Percentiles rank a stretch among this genome's conserved stretches.
Evolutionary conservation across 2,797 vertebrate species (phyloP).

Genomic region (Eptatretus atami): DNA sequence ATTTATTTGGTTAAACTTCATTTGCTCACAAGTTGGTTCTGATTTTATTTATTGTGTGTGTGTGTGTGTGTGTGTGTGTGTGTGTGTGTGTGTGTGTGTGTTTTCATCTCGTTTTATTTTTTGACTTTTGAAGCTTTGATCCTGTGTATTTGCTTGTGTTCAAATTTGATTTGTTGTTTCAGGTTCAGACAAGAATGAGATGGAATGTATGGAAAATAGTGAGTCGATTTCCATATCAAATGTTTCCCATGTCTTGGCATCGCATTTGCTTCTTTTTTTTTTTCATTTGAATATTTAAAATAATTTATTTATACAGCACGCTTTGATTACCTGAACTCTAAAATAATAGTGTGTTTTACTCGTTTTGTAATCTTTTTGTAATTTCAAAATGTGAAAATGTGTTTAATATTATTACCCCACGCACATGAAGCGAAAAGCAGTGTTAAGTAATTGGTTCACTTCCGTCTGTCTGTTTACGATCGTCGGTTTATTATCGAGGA

Average conservation of each 20-base stretch:
- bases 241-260: not conserved
- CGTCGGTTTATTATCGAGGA: too few relatives aligned
- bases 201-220: slow-evolving; percentile 60
- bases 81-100: not conserved
- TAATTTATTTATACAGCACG: not conserved
- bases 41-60: too few relatives aligned
- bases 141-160: slow-evolving; percentile 1
- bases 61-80: not conserved
- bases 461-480: too few relatives aligned
- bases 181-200: slow-evolving; percentile 78
- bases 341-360: not conserved
- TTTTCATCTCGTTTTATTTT: not conserved
- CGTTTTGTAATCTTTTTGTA: slow-evolving; percentile 6
- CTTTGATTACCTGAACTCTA: slow-evolving; percentile 6
- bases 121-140: not conserved
- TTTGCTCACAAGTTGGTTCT: not conserved
- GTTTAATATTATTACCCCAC: too few relatives aligned
- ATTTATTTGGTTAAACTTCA: too few relatives aligned
- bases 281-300: not conserved
- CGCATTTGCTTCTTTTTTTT: not conserved
- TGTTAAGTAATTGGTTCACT: too few relatives aligned
- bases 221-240: slow-evolving; percentile 17
- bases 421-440: too few relatives aligned
- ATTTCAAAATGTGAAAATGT: slow-evolving; percentile 4
- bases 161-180: slow-evolving; percentile 10